phyloP scores from a whole-genome alignment of 1,140 invertebrate genomes.

The Sminthurides bifidus region DNA sequence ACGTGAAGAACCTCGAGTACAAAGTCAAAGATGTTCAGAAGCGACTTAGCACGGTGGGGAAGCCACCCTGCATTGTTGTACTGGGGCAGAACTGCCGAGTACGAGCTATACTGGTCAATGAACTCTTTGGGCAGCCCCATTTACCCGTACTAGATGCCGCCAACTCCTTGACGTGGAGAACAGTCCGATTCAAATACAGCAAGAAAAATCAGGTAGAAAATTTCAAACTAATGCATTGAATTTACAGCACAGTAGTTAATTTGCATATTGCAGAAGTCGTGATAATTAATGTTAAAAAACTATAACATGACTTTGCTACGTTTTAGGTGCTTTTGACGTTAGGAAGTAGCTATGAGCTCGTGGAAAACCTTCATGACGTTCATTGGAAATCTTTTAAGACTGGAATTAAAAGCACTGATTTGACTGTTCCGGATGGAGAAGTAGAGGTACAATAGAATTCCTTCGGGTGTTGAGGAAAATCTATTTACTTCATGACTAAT shows the following conservation, averaged over 20 bases:
- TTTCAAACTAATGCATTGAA: neutral
- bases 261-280: neutral
- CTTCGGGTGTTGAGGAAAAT: neutral
- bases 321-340: constrained; percentile 38
- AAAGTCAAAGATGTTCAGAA: constrained; percentile 37
- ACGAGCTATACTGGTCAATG: constrained; percentile 59
- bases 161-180: constrained; percentile 44
- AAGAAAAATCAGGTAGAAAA: constrained; percentile 44
- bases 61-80: constrained; percentile 45
- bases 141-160: constrained; percentile 45
- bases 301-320: neutral
- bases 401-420: constrained; percentile 48
- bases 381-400: constrained; percentile 48
- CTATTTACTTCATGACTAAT: neutral
- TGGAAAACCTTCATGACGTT: constrained; percentile 47
- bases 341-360: constrained; percentile 61
- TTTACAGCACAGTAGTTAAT: neutral
- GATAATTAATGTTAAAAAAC: neutral
- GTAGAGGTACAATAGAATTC: constrained; percentile 34
- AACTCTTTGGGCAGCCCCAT: constrained; percentile 50
- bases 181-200: constrained; percentile 61
- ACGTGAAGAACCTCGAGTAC: constrained; percentile 36
- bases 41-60: constrained; percentile 25
- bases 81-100: constrained; percentile 56
- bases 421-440: constrained; percentile 46